Evolutionary conservation across 2,113 vertebrate genomes (phyloP).

Genomic region (Brienomyrus brachyistius): DNA sequence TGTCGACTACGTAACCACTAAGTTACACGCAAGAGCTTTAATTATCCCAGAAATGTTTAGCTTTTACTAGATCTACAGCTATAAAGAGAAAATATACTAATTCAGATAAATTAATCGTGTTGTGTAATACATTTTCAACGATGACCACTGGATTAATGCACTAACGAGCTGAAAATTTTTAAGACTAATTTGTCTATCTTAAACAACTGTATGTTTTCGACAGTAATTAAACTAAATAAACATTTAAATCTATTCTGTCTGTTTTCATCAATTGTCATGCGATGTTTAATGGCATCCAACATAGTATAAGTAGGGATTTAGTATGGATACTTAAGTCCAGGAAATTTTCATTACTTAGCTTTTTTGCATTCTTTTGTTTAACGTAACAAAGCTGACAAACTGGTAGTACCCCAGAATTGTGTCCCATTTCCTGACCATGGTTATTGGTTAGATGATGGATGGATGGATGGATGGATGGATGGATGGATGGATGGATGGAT

Average conservation of each 20-base stretch:
- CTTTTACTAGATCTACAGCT: not conserved
- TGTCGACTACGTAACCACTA: not conserved
- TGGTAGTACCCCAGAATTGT: not conserved
- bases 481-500: not conserved
- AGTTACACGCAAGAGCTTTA: not conserved
- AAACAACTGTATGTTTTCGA: not conserved
- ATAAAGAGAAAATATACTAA: not conserved
- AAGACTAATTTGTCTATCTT: not conserved
- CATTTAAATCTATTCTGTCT: not conserved
- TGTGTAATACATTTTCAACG: too few relatives aligned
- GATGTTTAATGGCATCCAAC: not conserved
- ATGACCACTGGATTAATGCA: not conserved
- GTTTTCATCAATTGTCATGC: not conserved
- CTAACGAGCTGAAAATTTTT: not conserved
- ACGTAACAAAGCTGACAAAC: not conserved
- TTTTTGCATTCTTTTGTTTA: not conserved
- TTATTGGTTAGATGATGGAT: not conserved
- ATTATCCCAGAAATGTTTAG: not conserved
- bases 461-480: not conserved
- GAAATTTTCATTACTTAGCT: not conserved
- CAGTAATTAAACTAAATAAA: not conserved
- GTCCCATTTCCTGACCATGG: not conserved
- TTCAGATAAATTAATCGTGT: not conserved
- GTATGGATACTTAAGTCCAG: not conserved
- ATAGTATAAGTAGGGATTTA: not conserved